Conservation (phyloP, 2,113 vertebrate species). For the Triplophysa siluroides region DNA sequence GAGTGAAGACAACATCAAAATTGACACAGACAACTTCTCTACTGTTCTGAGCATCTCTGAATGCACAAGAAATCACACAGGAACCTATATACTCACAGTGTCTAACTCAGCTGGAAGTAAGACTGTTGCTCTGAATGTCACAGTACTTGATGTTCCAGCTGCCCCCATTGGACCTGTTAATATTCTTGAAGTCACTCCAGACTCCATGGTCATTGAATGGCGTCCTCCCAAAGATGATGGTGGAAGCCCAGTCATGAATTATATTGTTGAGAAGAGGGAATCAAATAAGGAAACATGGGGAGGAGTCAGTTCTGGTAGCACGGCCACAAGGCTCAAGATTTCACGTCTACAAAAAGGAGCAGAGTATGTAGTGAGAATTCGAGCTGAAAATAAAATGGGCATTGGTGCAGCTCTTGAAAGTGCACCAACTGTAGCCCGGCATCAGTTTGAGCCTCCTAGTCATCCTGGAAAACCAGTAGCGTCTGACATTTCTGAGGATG, state of each 20-base stretch:
- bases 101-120: slow-evolving; percentile 94
- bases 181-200: slow-evolving; percentile 91
- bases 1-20: slow-evolving; percentile 83
- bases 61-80: slow-evolving; percentile 89
- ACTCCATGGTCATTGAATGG: slow-evolving; percentile 95
- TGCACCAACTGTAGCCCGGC: slow-evolving; percentile 89
- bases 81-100: slow-evolving; percentile 92
- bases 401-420: slow-evolving; percentile 92
- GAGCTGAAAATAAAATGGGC: slow-evolving; percentile 97
- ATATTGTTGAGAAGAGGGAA: slow-evolving; percentile 94
- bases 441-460: slow-evolving; percentile 89
- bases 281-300: slow-evolving; percentile 95
- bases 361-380: slow-evolving; percentile 92
- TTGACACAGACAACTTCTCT: slow-evolving; percentile 91
- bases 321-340: slow-evolving; percentile 85
- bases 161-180: slow-evolving; percentile 93
- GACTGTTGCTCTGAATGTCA: slow-evolving; percentile 86
- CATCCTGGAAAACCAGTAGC: slow-evolving; percentile 90
- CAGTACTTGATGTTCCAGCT: slow-evolving; percentile 94
- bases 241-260: slow-evolving; percentile 91
- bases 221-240: slow-evolving; percentile 94
- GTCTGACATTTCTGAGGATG: slow-evolving; percentile 88
- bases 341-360: slow-evolving; percentile 88
- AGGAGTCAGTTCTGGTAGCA: slow-evolving; percentile 88
- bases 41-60: slow-evolving; percentile 92